These are phyloP conservation scores for Mus pahari DNA, from an alignment of 2,113 vertebrate species.

Conservation along the genomic window DNA sequence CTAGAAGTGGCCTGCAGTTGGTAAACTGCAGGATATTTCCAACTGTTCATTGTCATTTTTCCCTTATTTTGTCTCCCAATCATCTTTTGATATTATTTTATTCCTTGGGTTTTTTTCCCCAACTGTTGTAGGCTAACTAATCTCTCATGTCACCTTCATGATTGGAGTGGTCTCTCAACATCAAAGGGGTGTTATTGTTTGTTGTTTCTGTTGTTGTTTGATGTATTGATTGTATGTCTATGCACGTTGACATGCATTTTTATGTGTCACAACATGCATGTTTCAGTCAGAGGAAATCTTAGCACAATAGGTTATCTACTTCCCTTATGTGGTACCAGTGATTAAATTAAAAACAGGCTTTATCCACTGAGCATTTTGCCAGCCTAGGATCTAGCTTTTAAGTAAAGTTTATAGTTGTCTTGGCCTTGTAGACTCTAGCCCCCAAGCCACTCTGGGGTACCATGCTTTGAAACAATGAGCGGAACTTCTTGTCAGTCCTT, in stretches of 20 bases:
- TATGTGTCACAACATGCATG: background rate
- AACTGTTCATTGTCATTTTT: background rate
- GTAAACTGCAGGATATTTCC: background rate
- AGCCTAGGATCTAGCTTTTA: background rate
- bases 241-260: background rate
- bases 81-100: background rate
- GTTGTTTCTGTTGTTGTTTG: too few species aligned
- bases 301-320: background rate
- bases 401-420: background rate
- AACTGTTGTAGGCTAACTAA: fast-evolving
- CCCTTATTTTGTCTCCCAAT: background rate
- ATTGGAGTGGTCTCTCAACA: background rate
- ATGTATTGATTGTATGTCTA: background rate
- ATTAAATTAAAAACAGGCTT: background rate
- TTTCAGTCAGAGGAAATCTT: background rate
- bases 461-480: background rate
- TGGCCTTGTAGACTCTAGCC: background rate
- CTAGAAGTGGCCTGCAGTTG: fast-evolving
- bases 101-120: background rate
- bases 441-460: background rate
- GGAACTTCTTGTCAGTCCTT: too few species aligned
- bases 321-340: too few species aligned
- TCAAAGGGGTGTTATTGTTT: background rate
- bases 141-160: background rate
- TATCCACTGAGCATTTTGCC: background rate